These are phyloP conservation scores for Vanessa atalanta DNA, from an alignment of 1,140 invertebrate genomes.

Conservation along the genomic window DNA sequence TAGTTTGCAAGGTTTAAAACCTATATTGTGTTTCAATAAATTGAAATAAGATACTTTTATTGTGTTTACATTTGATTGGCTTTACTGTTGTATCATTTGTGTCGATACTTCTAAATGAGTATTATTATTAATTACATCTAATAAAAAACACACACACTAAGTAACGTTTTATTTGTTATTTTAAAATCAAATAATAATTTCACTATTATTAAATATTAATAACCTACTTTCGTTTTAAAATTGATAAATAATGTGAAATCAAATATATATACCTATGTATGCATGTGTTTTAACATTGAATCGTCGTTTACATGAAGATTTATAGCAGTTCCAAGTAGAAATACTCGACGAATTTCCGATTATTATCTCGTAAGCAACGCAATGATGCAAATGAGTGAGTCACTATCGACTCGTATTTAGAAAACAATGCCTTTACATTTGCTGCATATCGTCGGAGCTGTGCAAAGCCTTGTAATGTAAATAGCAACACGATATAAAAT, in stretches of 20 bases:
- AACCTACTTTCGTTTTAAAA: no score
- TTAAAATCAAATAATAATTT: not conserved
- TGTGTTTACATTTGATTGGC: not conserved
- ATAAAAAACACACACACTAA: no score
- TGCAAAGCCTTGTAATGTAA: not conserved
- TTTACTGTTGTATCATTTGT: not conserved
- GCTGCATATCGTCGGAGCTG: not conserved
- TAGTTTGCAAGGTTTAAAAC: constrained; percentile 3
- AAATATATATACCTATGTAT: no score
- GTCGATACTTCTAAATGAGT: no score
- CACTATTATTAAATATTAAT: no score
- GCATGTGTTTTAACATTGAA: no score
- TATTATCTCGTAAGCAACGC: constrained; percentile 25
- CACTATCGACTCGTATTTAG: constrained; percentile 25
- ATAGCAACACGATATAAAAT: not conserved
- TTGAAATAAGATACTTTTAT: constrained; percentile 9
- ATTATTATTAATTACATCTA: no score
- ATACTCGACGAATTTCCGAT: constrained; percentile 6
- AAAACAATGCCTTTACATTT: constrained; percentile 22
- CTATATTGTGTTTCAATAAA: constrained; percentile 11
- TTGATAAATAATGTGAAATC: no score
- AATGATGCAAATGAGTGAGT: constrained; percentile 28
- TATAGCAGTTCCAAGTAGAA: constrained; percentile 17
- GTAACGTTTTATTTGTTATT: not conserved
- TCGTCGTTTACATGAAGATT: not conserved